Conservation (phyloP, 2,797 vertebrate genomes). For the Syndactyla subalaris region DNA sequence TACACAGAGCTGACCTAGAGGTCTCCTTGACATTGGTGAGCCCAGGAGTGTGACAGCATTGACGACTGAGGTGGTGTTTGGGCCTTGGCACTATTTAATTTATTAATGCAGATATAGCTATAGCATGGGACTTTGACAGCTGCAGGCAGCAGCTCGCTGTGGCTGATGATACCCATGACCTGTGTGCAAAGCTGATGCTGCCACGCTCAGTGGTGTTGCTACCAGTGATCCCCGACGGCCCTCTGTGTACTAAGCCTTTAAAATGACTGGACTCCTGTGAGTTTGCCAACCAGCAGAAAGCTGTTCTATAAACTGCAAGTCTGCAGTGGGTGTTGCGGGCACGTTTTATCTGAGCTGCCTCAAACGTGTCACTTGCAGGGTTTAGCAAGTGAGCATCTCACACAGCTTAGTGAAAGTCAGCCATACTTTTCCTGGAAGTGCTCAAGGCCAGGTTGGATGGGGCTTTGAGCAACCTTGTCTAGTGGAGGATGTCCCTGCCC, state of each 20-base stretch:
- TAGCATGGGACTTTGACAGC: neutral
- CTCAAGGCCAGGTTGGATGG: neutral
- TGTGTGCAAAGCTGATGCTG: neutral
- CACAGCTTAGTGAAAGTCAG: neutral
- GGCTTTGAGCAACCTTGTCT: neutral
- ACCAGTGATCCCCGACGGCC: neutral
- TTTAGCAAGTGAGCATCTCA: neutral
- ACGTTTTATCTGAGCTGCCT: neutral
- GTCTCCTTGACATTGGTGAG: neutral
- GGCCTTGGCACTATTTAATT: neutral
- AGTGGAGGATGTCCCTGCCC: neutral
- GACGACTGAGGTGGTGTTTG: neutral
- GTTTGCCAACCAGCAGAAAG: neutral
- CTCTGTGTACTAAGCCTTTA: neutral
- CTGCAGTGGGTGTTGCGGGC: neutral
- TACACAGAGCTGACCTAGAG: neutral
- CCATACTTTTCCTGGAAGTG: neutral
- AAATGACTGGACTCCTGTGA: neutral
- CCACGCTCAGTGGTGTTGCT: accelerated
- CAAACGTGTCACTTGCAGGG: neutral
- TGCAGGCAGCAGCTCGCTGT: neutral
- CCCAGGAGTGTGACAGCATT: neutral
- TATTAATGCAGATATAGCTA: neutral
- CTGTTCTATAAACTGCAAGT: neutral
- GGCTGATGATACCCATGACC: neutral